Conservation (phyloP, 2,113 vertebrate species). For the Struthio camelus region DNA sequence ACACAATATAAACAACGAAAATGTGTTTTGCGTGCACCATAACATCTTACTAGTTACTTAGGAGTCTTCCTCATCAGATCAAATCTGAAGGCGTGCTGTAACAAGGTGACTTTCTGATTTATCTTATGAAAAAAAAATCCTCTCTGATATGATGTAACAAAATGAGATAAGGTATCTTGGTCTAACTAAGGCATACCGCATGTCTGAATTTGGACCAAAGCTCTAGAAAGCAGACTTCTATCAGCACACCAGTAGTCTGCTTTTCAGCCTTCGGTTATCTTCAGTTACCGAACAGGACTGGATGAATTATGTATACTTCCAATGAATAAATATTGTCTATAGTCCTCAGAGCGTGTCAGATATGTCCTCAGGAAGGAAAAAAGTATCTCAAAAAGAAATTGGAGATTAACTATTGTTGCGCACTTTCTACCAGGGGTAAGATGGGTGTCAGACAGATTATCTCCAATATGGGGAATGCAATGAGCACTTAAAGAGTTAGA, state of each 20-base stretch:
- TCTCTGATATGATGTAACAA: background rate
- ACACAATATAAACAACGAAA: background rate
- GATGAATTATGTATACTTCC: background rate
- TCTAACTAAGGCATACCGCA: background rate
- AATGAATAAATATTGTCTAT: background rate
- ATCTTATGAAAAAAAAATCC: background rate
- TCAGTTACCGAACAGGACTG: background rate
- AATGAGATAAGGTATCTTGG: background rate
- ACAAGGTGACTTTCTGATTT: background rate
- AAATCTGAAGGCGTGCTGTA: background rate
- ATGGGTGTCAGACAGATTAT: background rate
- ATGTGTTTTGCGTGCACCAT: background rate
- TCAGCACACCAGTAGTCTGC: background rate
- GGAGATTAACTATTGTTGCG: background rate
- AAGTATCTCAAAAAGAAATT: background rate
- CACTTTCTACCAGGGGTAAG: background rate
- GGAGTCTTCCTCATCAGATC: background rate
- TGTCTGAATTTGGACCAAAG: background rate
- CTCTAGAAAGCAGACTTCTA: background rate
- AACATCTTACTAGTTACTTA: background rate
- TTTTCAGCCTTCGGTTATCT: background rate
- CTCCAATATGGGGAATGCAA: background rate
- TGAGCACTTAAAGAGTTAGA: background rate
- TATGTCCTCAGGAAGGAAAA: background rate
- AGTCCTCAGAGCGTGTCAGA: background rate